Percentiles rank a stretch among this genome's conserved stretches.
Evolutionary conservation across 2,797 vertebrate genomes (phyloP).

Genomic region (Falco rusticolus): DNA sequence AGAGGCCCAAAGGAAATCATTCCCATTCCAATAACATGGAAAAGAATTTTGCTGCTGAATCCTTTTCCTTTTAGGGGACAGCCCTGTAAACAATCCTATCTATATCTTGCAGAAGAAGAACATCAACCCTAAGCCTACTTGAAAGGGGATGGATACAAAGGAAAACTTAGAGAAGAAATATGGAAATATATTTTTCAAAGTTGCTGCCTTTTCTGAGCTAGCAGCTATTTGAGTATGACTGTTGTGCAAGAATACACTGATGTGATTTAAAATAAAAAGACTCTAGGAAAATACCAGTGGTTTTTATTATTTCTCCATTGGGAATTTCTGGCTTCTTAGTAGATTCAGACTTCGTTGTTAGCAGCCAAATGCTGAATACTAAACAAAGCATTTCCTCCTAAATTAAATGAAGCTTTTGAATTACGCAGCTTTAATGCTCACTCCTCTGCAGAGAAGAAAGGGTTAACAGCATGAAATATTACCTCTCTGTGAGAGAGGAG

Average conservation of each 20-base stretch:
- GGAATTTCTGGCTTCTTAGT: constrained; percentile 61
- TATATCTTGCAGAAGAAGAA: constrained; percentile 21
- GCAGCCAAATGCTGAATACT: constrained; percentile 42
- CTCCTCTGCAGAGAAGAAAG: background rate
- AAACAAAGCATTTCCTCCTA: constrained; percentile 45
- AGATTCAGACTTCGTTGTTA: constrained; percentile 11
- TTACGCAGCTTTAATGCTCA: background rate
- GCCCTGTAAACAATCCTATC: background rate
- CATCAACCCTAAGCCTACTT: background rate
- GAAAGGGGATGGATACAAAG: background rate
- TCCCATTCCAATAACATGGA: background rate
- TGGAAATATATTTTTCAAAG: constrained; percentile 37
- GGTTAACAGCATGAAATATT: constrained; percentile 20
- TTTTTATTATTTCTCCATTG: constrained; percentile 67
- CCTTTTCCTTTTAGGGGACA: background rate
- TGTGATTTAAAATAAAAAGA: constrained; percentile 60
- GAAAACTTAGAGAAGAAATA: background rate
- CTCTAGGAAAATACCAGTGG: constrained; percentile 56
- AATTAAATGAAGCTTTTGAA: constrained; percentile 30
- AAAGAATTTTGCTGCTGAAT: background rate
- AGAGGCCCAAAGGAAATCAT: background rate
- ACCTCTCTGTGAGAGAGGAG: constrained; percentile 11
- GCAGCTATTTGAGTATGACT: constrained; percentile 20
- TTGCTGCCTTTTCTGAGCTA: constrained; percentile 27
- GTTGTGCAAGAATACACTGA: background rate